Conservation (phyloP, 2,113 vertebrate genomes). For the Meles meles region DNA sequence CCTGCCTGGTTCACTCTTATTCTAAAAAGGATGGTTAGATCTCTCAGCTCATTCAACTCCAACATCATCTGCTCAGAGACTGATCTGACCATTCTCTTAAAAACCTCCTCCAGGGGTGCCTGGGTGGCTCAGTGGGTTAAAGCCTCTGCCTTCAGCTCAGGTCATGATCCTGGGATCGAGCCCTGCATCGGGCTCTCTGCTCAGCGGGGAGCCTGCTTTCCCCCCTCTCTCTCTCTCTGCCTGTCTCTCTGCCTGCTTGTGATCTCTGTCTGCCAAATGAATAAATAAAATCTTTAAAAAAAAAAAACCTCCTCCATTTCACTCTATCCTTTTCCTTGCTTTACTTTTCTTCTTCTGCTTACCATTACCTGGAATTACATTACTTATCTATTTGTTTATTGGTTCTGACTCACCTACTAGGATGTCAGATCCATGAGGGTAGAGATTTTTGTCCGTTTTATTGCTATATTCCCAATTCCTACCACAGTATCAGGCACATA, state of each 20-base stretch:
- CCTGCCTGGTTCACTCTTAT: neutral
- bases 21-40: neutral
- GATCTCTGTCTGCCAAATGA: too few relatives aligned
- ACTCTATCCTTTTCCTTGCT: neutral
- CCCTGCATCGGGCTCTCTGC: too few relatives aligned
- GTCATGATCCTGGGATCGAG: too few relatives aligned
- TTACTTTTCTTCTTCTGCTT: neutral
- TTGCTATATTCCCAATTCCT: neutral
- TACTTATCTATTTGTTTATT: neutral
- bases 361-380: neutral
- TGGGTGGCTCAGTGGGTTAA: too few relatives aligned
- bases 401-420: neutral
- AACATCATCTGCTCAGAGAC: neutral
- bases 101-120: too few relatives aligned
- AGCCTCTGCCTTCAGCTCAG: too few relatives aligned
- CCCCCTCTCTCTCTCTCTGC: too few relatives aligned
- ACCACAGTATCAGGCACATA: neutral
- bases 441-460: neutral
- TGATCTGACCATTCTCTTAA: neutral
- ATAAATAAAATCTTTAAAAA: too few relatives aligned
- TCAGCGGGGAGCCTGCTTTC: too few relatives aligned
- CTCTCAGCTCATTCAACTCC: neutral
- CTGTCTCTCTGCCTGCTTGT: too few relatives aligned
- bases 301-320: neutral
- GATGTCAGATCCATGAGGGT: neutral